Percentiles rank a stretch among this genome's conserved stretches.
Conservation (phyloP, 2,888 invertebrate species). For the Nowickia ferox region DNA sequence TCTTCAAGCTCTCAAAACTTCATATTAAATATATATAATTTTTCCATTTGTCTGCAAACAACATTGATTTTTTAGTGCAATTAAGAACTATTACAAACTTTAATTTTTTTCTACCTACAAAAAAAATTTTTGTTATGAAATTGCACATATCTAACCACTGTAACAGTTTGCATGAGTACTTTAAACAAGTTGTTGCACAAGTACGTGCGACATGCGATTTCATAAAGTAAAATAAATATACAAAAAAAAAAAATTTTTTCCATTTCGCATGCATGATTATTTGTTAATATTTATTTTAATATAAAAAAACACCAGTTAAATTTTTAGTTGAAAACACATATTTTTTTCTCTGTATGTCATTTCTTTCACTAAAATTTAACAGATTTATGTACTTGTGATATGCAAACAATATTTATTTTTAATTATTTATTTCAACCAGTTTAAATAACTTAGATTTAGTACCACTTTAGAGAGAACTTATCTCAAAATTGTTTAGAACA, state of each 20-base stretch:
- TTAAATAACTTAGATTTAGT: not conserved
- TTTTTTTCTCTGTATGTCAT: too few species aligned
- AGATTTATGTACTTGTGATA: too few species aligned
- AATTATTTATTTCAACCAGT: not conserved
- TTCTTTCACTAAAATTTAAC: too few species aligned
- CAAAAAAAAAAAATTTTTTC: conserved; percentile 33
- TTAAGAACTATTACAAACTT: too few species aligned
- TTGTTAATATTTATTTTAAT: conserved; percentile 20
- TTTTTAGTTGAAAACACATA: too few species aligned
- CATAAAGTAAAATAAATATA: conserved; percentile 37
- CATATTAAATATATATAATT: too few species aligned
- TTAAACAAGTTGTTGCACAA: conserved; percentile 67
- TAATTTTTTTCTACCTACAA: too few species aligned
- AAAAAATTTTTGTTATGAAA: not conserved
- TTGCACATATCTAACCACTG: conserved; percentile 17
- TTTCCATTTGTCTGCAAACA: too few species aligned
- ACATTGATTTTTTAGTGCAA: too few species aligned
- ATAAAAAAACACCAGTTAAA: too few species aligned
- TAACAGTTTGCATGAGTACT: conserved; percentile 44
- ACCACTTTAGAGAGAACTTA: not conserved
- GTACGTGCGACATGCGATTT: conserved; percentile 71
- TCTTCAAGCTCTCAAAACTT: too few species aligned
- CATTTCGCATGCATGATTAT: conserved; percentile 56
- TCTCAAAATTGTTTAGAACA: not conserved
- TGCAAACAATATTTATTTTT: too few species aligned